phyloP scores from a whole-genome alignment of 1,140 invertebrate species.

The Centruroides sculpturatus region DNA sequence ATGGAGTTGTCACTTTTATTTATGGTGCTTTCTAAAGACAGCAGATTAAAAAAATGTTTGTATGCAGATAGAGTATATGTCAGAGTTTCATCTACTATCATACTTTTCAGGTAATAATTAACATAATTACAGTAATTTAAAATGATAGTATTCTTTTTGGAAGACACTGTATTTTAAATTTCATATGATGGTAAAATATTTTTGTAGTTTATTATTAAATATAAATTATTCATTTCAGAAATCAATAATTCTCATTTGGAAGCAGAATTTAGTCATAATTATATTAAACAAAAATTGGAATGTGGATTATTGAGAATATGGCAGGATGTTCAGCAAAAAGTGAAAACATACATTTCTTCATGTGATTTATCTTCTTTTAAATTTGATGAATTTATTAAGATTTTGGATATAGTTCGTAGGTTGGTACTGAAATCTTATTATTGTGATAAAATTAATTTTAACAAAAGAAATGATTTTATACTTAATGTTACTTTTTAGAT shows the following conservation, averaged over 20 bases:
- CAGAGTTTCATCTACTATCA: no score
- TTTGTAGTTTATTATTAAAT: no score
- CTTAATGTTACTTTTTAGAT: slow-evolving; percentile 31
- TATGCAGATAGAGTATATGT: no score
- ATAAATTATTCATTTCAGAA: no score
- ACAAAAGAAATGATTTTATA: background rate
- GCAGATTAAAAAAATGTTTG: no score
- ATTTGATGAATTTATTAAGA: slow-evolving; percentile 87
- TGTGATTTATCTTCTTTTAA: slow-evolving; percentile 68
- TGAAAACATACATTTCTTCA: slow-evolving; percentile 52
- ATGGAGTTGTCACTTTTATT: no score
- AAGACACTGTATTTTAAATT: no score
- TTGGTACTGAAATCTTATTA: slow-evolving; percentile 8
- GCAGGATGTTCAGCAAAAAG: slow-evolving; percentile 87
- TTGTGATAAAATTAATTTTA: background rate
- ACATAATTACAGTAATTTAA: no score
- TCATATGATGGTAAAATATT: no score
- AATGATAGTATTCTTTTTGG: no score
- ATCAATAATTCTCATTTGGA: background rate
- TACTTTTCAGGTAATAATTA: no score
- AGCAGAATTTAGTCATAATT: slow-evolving; percentile 2
- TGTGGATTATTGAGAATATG: slow-evolving; percentile 71
- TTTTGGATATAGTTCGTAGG: slow-evolving; percentile 72
- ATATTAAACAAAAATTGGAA: slow-evolving; percentile 70
- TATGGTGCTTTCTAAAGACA: no score